Evolutionary conservation across 1,140 invertebrate genomes (phyloP).

Genomic region (Brachionus angularis): DNA sequence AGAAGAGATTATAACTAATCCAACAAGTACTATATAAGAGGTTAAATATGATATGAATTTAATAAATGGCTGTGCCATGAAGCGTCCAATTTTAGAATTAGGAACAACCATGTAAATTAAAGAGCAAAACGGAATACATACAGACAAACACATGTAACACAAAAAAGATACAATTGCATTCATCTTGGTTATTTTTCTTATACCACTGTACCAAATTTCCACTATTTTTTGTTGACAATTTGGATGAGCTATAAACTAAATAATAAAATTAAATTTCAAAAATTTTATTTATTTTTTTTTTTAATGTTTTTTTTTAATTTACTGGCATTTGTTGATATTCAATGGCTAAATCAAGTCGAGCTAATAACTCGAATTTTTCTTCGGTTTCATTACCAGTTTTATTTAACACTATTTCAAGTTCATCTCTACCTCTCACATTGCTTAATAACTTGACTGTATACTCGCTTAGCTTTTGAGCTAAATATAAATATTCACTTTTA

Average conservation of each 20-base stretch:
- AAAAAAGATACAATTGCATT: conserved; percentile 11
- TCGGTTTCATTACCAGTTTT: conserved; percentile 49
- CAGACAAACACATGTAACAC: not conserved
- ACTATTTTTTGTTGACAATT: conserved; percentile 46
- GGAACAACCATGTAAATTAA: conserved; percentile 18
- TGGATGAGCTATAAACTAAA: conserved; percentile 46
- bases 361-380: conserved; percentile 54
- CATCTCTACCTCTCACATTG: conserved; percentile 53
- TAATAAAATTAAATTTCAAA: no score
- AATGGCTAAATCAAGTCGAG: conserved; percentile 53
- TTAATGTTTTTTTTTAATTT: no score
- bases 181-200: conserved; percentile 40
- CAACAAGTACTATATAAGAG: conserved; percentile 65
- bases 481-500: conserved; percentile 59
- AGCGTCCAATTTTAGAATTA: conserved; percentile 28
- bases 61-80: conserved; percentile 52
- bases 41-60: conserved; percentile 60
- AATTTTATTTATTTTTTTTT: no score
- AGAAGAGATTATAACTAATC: conserved; percentile 60
- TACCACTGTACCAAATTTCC: conserved; percentile 45
- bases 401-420: conserved; percentile 53
- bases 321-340: conserved; percentile 53
- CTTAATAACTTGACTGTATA: conserved; percentile 54
- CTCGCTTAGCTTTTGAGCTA: conserved; percentile 60
- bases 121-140: not conserved